Evolutionary conservation across 2,113 vertebrate species (phyloP).

Genomic region (Nerophis ophidion): DNA sequence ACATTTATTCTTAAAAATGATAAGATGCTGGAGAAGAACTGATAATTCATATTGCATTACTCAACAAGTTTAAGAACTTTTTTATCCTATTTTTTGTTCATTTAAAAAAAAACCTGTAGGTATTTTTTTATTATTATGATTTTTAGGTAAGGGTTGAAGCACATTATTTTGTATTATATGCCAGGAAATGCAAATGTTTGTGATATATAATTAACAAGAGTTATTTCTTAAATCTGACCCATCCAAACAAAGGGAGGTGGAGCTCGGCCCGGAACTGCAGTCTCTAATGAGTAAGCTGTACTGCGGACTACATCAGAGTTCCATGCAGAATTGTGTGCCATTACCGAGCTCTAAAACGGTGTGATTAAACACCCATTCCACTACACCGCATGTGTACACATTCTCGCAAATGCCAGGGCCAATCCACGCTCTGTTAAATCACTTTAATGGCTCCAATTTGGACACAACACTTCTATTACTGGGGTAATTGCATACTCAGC

Average conservation of each 20-base stretch:
- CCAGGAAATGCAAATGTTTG: background rate
- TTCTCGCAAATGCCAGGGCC: slow-evolving; percentile 77
- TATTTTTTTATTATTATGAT: no score
- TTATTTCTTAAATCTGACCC: slow-evolving; percentile 23
- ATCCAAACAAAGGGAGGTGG: slow-evolving; percentile 14
- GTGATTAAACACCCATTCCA: slow-evolving; percentile 74
- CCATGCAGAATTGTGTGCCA: slow-evolving; percentile 54
- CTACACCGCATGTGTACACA: slow-evolving; percentile 74
- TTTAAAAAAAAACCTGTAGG: no score
- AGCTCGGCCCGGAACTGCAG: slow-evolving; percentile 28
- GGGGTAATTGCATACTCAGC: slow-evolving; percentile 80
- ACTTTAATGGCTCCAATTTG: slow-evolving; percentile 81
- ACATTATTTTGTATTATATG: no score
- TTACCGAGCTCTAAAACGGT: slow-evolving; percentile 70
- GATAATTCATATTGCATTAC: no score
- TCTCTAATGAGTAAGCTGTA: slow-evolving; percentile 62
- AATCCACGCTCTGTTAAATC: slow-evolving; percentile 79
- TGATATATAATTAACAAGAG: slow-evolving; percentile 3
- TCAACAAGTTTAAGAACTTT: no score
- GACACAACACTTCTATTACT: slow-evolving; percentile 79
- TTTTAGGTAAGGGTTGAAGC: no score
- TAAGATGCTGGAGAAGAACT: no score
- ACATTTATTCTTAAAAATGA: no score
- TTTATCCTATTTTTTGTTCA: no score
- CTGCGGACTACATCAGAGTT: slow-evolving; percentile 52